These are phyloP conservation scores for Daktulosphaira vitifoliae DNA, from an alignment of 1,140 invertebrate species.

Conservation along the genomic window DNA sequence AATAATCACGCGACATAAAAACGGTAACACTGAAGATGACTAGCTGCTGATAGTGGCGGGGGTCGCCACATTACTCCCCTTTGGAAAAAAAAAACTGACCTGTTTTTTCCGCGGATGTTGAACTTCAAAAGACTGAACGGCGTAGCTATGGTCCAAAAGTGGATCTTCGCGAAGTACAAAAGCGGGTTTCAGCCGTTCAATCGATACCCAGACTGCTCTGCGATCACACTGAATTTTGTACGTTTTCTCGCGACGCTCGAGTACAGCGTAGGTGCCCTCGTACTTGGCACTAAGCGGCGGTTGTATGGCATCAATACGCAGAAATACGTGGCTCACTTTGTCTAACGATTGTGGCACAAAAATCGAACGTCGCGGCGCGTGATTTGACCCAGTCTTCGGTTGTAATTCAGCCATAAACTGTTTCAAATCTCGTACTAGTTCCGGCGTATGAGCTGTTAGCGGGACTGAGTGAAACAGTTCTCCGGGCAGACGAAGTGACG, in stretches of 20 bases:
- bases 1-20: too few species aligned
- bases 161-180: background rate
- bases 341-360: conserved; percentile 39
- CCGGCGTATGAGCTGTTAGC: background rate
- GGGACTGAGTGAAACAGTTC: background rate
- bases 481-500: conserved; percentile 25
- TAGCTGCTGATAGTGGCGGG: too few species aligned
- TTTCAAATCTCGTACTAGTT: background rate
- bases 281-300: conserved; percentile 38
- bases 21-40: too few species aligned
- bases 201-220: background rate
- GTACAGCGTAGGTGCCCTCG: conserved; percentile 40
- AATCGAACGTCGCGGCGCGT: background rate
- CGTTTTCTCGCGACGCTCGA: conserved; percentile 36
- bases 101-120: too few species aligned
- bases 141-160: too few species aligned
- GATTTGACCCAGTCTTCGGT: background rate
- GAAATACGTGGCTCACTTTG: conserved; percentile 38
- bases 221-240: conserved; percentile 35
- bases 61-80: too few species aligned
- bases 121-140: too few species aligned
- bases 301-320: conserved; percentile 37
- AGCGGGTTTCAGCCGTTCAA: conserved; percentile 35
- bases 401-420: background rate
- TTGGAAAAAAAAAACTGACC: too few species aligned